Evolutionary conservation across 2,888 invertebrate genomes (phyloP).

Genomic region (Apotomis capreana): DNA sequence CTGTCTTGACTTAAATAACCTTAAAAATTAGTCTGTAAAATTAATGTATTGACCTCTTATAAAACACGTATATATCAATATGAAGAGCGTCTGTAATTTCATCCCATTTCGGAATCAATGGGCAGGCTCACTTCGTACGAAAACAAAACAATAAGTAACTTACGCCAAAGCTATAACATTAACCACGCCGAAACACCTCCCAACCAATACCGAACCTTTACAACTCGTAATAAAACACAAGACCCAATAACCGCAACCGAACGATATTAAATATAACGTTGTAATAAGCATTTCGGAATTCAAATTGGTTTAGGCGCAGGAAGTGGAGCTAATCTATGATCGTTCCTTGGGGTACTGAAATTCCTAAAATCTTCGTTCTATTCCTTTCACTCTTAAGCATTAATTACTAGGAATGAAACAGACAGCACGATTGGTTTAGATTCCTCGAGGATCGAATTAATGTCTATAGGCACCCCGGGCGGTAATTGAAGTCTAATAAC

Average conservation of each 20-base stretch:
- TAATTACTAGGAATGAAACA: not conserved
- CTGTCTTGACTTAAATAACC: too few species aligned
- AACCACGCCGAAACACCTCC: slow-evolving; percentile 8
- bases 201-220: slow-evolving; percentile 2
- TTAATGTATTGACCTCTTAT: too few species aligned
- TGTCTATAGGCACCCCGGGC: slow-evolving; percentile 33
- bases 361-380: slow-evolving; percentile 9
- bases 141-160: slow-evolving; percentile 18
- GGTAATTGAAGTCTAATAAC: slow-evolving; percentile 23
- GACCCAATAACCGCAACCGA: not conserved
- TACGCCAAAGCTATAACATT: slow-evolving; percentile 22
- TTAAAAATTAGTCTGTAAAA: too few species aligned
- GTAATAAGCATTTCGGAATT: slow-evolving; percentile 39
- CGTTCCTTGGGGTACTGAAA: slow-evolving; percentile 28
- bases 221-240: slow-evolving; percentile 8
- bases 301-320: slow-evolving; percentile 39
- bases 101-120: slow-evolving; percentile 21
- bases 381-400: not conserved
- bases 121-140: slow-evolving; percentile 9
- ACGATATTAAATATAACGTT: slow-evolving; percentile 27
- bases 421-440: not conserved
- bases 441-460: slow-evolving; percentile 32
- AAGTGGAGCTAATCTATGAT: slow-evolving; percentile 42
- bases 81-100: slow-evolving; percentile 13
- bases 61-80: not conserved